A percentile compares a stretch with the other conserved stretches of the same genome.
Evolutionary conservation across 2,797 vertebrate species (phyloP).

Genomic region (Ispidina lecontei): DNA sequence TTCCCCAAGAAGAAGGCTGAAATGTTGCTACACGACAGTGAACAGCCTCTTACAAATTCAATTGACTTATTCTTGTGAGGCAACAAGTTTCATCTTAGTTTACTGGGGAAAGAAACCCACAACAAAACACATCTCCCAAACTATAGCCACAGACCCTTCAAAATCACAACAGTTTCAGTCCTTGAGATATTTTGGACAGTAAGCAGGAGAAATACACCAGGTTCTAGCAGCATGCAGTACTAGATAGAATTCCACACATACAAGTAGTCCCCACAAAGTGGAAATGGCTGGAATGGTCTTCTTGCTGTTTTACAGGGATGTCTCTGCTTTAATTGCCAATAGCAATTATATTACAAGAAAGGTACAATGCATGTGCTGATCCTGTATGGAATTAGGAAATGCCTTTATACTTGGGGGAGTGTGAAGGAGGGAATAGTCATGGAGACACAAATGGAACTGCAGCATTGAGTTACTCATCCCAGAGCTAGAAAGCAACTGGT

Average conservation of each 20-base stretch:
- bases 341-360: neutral
- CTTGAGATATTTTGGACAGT: neutral
- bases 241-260: neutral
- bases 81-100: neutral
- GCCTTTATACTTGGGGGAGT: neutral
- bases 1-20: neutral
- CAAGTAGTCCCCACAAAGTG: neutral
- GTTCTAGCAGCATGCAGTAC: neutral
- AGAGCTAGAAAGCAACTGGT: neutral
- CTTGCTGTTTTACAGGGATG: neutral
- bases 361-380: neutral
- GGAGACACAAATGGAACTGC: neutral
- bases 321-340: neutral
- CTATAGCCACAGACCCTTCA: neutral
- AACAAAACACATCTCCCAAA: neutral
- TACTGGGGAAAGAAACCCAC: neutral
- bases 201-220: neutral
- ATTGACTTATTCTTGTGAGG: neutral
- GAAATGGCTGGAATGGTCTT: neutral
- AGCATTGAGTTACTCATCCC: neutral
- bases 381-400: neutral
- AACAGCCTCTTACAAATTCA: neutral
- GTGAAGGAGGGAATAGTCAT: accelerated
- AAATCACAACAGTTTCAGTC: neutral
- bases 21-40: neutral